Evolutionary conservation across 2,113 vertebrate species (phyloP).

Genomic region (Stigmatopora argus): DNA sequence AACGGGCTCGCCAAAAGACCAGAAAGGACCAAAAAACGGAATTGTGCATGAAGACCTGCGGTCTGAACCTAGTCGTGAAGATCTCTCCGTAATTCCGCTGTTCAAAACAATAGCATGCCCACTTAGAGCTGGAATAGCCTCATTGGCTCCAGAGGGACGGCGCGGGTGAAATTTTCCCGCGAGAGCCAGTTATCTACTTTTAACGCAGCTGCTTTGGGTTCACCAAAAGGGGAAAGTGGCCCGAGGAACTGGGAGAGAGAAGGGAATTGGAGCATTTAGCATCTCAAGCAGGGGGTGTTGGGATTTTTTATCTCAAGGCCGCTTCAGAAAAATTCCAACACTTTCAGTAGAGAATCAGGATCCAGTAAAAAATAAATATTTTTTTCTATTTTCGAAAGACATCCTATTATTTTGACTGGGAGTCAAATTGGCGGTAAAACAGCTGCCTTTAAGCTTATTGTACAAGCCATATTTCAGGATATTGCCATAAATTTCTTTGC

Average conservation of each 20-base stretch:
- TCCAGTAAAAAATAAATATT: slow-evolving; percentile 22
- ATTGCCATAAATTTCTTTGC: too few species aligned
- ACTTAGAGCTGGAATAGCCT: slow-evolving; percentile 56
- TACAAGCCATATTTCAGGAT: too few species aligned
- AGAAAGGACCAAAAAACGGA: too few species aligned
- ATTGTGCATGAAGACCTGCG: too few species aligned
- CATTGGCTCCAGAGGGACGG: slow-evolving; percentile 39
- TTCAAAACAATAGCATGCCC: slow-evolving; percentile 59
- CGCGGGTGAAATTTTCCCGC: slow-evolving; percentile 33
- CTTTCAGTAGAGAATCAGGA: too few species aligned
- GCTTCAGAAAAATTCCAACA: too few species aligned
- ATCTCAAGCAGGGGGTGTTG: slow-evolving; percentile 34
- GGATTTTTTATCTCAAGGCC: too few species aligned
- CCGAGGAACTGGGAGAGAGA: slow-evolving; percentile 64
- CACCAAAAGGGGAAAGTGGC: slow-evolving; percentile 69
- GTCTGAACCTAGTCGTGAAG: slow-evolving; percentile 41
- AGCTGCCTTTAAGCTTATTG: too few species aligned
- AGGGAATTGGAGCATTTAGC: slow-evolving; percentile 72
- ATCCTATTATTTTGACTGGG: slow-evolving; percentile 12
- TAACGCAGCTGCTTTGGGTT: slow-evolving; percentile 68
- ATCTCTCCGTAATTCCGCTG: slow-evolving; percentile 39
- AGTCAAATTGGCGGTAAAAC: too few species aligned
- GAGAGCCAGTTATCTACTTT: slow-evolving; percentile 55
- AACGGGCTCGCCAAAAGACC: too few species aligned
- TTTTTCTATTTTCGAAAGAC: too few species aligned